Evolutionary conservation across 2,888 invertebrate genomes (phyloP), one percentile per base, ranked within the genome.

Genomic region (Camptogramma bilineatum): DNA sequence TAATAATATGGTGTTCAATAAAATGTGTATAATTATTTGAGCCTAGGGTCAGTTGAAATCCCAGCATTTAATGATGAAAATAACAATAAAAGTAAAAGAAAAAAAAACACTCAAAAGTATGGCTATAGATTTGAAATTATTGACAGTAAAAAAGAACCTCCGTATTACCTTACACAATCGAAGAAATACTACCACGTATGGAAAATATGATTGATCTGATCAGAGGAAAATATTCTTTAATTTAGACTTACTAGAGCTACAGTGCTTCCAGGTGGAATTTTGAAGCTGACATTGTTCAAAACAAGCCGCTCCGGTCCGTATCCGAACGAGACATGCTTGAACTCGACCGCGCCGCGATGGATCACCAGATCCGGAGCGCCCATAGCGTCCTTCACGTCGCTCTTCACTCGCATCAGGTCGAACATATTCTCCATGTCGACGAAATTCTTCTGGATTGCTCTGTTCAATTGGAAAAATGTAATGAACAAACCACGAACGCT

Each of bases 401-500:
- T 95, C 50, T 97, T 95, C 79, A 98, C 97, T 44, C 96, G 95
- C 78, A 99, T 94, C 68, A 99, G 88, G 75, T 99, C 99, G 84
- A 99, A 98, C 99, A 99, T 99, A 87, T 99, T 99, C 88, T 99
- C 99, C 99, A 99, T 99, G 82, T 99, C 99, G 17, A 99, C 96
- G 81, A 99, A 99, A 82, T 98, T 98, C 92, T 97, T 98, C 84
- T 99, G 99, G 65, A 99, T 99, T 61, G 98, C 97, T 81, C 99
- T 98, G 84, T 18, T n/a, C n/a, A 66, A 67, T 46, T 52, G 17
- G 28, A 62, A 8, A 44, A 52, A 46, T 7, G 17, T 10, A 39
- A 2, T 13, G 13, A 39, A 39, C 13, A 9, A 2, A 31, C 9
- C 8, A 8, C 9, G 9, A 9, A 9, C 31, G 3, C 5, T n/a